Conservation (phyloP, 2,888 invertebrate species). For the Maniola hyperantus region DNA sequence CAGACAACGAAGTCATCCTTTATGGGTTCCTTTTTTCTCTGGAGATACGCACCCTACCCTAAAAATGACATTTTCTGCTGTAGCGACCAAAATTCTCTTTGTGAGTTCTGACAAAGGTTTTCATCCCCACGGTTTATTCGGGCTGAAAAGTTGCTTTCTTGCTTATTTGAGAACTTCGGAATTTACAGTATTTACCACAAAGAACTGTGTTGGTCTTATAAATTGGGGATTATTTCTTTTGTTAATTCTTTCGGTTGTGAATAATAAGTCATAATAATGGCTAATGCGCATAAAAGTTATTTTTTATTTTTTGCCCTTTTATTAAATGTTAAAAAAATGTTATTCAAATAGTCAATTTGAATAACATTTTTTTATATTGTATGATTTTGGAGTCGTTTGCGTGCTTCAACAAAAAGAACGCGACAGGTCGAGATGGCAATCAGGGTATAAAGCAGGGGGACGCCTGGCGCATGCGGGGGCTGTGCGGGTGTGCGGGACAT, state of each 20-base stretch:
- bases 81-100: slow-evolving; percentile 14
- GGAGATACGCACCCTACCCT: too few relatives aligned
- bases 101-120: slow-evolving; percentile 16
- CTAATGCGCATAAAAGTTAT: background rate
- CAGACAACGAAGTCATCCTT: too few relatives aligned
- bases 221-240: slow-evolving; percentile 11
- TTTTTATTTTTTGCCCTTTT: background rate
- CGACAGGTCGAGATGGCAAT: too few relatives aligned
- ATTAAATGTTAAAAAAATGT: too few relatives aligned
- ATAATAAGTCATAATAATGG: slow-evolving; percentile 2
- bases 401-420: too few relatives aligned
- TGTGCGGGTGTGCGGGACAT: too few relatives aligned
- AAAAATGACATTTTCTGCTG: background rate
- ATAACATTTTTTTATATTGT: too few relatives aligned
- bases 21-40: too few relatives aligned
- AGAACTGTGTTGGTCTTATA: slow-evolving; percentile 2
- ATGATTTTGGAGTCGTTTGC: too few relatives aligned
- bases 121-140: slow-evolving; percentile 9
- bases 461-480: too few relatives aligned
- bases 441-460: too few relatives aligned
- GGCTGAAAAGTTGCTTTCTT: slow-evolving; percentile 19
- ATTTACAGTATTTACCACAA: slow-evolving; percentile 17
- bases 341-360: too few relatives aligned
- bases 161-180: slow-evolving; percentile 20
- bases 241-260: background rate